Evolutionary conservation across 2,113 vertebrate species (phyloP).

Genomic region (Garra rufa): DNA sequence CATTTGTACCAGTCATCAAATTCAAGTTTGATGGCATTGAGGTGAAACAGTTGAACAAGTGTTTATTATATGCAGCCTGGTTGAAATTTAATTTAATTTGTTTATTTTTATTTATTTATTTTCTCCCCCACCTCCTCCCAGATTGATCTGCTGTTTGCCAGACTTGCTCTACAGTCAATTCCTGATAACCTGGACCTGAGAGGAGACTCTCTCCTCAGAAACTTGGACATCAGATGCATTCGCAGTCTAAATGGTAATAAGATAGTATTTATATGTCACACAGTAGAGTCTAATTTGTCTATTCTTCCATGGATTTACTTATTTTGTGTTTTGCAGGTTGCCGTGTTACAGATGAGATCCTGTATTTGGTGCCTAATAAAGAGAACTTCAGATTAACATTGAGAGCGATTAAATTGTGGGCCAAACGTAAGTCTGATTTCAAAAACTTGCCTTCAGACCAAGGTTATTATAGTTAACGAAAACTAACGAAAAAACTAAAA

Average conservation of each 20-base stretch:
- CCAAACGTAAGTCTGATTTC: constrained; percentile 86
- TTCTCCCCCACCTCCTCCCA: constrained; percentile 64
- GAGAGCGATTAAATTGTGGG: constrained; percentile 96
- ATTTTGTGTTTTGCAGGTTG: constrained; percentile 79
- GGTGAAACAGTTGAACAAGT: constrained; percentile 76
- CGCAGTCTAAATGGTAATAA: constrained; percentile 93
- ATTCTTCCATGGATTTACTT: not conserved
- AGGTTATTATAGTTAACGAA: too few relatives aligned
- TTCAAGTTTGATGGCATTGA: constrained; percentile 97
- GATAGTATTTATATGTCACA: not conserved
- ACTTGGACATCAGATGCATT: constrained; percentile 95
- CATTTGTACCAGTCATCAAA: constrained; percentile 97
- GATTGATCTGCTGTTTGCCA: constrained; percentile 98
- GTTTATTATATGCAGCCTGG: not conserved
- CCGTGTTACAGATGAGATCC: constrained; percentile 97
- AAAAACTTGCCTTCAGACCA: not conserved
- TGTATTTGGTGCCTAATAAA: constrained; percentile 95
- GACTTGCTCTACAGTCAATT: constrained; percentile 86
- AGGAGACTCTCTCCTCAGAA: constrained; percentile 89
- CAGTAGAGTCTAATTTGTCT: not conserved
- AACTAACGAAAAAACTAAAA: too few relatives aligned
- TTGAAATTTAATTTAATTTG: not conserved
- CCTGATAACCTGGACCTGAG: constrained; percentile 94
- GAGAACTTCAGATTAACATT: constrained; percentile 94
- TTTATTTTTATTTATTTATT: not conserved